These are phyloP conservation scores for Rhinatrema bivittatum DNA, from an alignment of 2,797 vertebrate species.

Conservation along the genomic window DNA sequence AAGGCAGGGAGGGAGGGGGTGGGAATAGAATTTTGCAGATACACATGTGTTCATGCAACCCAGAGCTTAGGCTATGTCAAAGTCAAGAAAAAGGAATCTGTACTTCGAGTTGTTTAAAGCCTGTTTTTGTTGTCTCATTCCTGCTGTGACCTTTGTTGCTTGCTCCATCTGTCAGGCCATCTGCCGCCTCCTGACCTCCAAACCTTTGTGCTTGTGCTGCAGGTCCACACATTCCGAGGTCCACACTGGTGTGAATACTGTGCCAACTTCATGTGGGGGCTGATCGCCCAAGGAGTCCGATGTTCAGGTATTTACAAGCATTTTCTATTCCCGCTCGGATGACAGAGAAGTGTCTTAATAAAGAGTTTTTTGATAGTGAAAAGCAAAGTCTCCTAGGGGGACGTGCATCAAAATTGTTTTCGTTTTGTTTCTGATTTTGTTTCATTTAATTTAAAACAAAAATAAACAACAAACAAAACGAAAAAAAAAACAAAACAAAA, in stretches of 20 bases:
- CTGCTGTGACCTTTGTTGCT: slow-evolving; percentile 17
- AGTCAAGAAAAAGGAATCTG: too few species aligned
- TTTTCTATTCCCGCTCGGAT: not conserved
- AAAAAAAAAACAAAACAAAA: too few species aligned
- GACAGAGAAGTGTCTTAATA: not conserved
- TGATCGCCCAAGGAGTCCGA: slow-evolving; percentile 94
- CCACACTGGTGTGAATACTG: slow-evolving; percentile 98
- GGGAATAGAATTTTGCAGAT: too few species aligned
- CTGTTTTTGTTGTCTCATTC: slow-evolving; percentile 8
- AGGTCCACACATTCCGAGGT: slow-evolving; percentile 94
- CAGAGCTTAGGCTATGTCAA: too few species aligned
- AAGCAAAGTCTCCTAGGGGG: not conserved
- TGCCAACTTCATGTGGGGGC: slow-evolving; percentile 99
- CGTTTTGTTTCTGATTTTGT: not conserved
- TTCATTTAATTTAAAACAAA: not conserved
- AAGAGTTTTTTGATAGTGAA: not conserved
- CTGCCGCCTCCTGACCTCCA: slow-evolving; percentile 38
- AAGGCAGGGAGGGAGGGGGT: too few species aligned
- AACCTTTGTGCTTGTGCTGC: slow-evolving; percentile 20
- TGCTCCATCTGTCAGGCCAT: slow-evolving; percentile 34
- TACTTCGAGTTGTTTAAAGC: not conserved
- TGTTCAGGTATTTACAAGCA: slow-evolving; percentile 78
- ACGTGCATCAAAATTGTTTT: not conserved
- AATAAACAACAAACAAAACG: too few species aligned
- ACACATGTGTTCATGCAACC: too few species aligned